phyloP scores from a whole-genome alignment of 2,113 vertebrate genomes.

The Mirza zaza region DNA sequence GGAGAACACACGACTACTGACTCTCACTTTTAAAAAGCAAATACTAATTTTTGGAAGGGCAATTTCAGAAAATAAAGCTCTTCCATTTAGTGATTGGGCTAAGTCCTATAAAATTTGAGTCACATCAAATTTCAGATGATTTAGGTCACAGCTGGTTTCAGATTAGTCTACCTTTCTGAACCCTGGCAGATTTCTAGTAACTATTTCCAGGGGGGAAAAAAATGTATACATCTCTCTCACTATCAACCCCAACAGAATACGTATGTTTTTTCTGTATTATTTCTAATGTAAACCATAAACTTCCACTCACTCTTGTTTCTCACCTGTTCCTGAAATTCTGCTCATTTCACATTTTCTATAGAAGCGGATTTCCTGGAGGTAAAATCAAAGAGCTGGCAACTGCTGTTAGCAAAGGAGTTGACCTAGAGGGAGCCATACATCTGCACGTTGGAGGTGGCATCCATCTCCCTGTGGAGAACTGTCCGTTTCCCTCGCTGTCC shows the following conservation, averaged over 20 bases:
- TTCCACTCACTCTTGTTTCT: neutral
- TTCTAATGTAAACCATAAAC: neutral
- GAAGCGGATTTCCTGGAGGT: neutral
- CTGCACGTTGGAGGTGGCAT: neutral
- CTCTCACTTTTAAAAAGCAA: neutral
- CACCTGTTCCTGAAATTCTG: neutral
- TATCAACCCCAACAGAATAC: neutral
- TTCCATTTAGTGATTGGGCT: neutral
- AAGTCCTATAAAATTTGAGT: neutral
- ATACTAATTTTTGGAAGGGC: neutral
- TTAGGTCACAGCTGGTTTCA: neutral
- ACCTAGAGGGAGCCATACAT: neutral
- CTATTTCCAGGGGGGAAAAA: neutral
- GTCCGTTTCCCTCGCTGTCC: neutral
- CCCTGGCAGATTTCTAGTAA: neutral
- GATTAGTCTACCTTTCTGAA: neutral
- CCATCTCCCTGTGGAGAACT: neutral
- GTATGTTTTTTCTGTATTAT: neutral
- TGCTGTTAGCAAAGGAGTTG: neutral
- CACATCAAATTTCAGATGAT: neutral
- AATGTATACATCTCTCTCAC: neutral
- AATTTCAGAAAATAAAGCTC: constrained; percentile 13
- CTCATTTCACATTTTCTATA: neutral
- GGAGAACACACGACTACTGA: neutral
- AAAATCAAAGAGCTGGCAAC: neutral